These are phyloP conservation scores for Saccopteryx bilineata DNA, from an alignment of 2,113 vertebrate genomes.

Conservation along the genomic window DNA sequence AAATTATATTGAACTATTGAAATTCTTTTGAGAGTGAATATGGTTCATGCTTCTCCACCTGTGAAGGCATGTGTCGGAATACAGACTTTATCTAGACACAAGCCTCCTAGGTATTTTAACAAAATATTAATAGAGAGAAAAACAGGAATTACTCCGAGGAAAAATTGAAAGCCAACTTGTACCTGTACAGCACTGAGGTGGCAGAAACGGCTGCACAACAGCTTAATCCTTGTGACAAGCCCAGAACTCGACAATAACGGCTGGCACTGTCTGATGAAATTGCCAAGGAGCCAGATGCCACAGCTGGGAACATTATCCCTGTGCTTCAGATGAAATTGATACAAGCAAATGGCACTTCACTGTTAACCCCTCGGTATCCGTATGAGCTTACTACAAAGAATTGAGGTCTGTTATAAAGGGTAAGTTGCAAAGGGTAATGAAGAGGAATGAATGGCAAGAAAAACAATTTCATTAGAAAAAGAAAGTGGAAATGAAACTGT, in stretches of 20 bases:
- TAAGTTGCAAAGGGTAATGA: background rate
- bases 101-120: conserved; percentile 16
- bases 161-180: conserved; percentile 54
- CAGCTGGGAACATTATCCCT: conserved; percentile 69
- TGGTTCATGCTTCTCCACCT: background rate
- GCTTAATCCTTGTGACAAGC: conserved; percentile 68
- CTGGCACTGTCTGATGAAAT: conserved; percentile 43
- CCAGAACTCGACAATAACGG: conserved; percentile 21
- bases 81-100: conserved; percentile 24
- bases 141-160: conserved; percentile 49
- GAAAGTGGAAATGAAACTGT: background rate
- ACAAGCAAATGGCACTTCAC: background rate
- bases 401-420: background rate
- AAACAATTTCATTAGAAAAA: background rate
- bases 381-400: background rate
- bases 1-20: conserved; percentile 22
- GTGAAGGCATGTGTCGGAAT: conserved; percentile 8
- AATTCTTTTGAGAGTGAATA: background rate
- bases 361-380: conserved; percentile 38
- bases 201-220: conserved; percentile 67
- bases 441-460: background rate
- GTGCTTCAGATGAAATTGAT: conserved; percentile 67
- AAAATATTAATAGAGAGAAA: conserved; percentile 54
- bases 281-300: conserved; percentile 70
- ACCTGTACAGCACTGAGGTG: conserved; percentile 31